phyloP scores from a whole-genome alignment of 2,797 vertebrate genomes.

The Discoglossus pictus region DNA sequence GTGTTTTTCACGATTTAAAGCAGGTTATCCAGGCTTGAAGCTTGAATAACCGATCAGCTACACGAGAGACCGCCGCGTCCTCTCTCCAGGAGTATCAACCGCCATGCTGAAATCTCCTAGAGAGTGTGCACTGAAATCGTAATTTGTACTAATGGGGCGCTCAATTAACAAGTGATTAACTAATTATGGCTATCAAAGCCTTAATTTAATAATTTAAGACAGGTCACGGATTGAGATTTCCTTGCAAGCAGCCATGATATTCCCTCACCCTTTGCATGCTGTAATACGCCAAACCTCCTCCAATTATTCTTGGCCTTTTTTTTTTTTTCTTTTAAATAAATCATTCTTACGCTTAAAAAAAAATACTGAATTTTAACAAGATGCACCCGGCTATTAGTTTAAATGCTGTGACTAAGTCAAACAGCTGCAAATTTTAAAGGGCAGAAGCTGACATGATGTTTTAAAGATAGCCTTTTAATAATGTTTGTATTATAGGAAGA shows the following conservation, averaged over 20 bases:
- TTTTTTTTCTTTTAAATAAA: slow-evolving; percentile 35
- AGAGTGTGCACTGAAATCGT: slow-evolving; percentile 7
- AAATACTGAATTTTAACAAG: slow-evolving; percentile 12
- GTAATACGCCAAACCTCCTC: not conserved
- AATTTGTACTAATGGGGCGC: slow-evolving; percentile 14
- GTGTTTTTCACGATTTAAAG: accelerated
- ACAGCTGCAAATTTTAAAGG: not conserved
- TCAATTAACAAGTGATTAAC: slow-evolving; percentile 45
- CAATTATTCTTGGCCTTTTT: not conserved
- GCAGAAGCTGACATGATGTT: slow-evolving; percentile 7
- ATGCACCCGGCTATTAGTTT: slow-evolving; percentile 15
- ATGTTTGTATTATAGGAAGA: slow-evolving; percentile 53
- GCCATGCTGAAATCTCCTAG: slow-evolving; percentile 34
- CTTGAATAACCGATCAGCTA: too few relatives aligned
- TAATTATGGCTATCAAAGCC: not conserved
- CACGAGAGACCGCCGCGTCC: accelerated
- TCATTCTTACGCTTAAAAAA: slow-evolving; percentile 5
- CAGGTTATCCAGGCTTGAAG: too few relatives aligned
- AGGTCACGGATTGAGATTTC: slow-evolving; percentile 39
- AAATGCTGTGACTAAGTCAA: slow-evolving; percentile 33
- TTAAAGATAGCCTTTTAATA: slow-evolving; percentile 43
- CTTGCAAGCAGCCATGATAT: not conserved
- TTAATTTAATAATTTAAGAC: slow-evolving; percentile 42
- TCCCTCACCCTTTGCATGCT: not conserved
- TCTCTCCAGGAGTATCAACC: accelerated